These are phyloP conservation scores for Cotesia chilonis DNA, from an alignment of 1,140 invertebrate genomes.

Conservation along the genomic window DNA sequence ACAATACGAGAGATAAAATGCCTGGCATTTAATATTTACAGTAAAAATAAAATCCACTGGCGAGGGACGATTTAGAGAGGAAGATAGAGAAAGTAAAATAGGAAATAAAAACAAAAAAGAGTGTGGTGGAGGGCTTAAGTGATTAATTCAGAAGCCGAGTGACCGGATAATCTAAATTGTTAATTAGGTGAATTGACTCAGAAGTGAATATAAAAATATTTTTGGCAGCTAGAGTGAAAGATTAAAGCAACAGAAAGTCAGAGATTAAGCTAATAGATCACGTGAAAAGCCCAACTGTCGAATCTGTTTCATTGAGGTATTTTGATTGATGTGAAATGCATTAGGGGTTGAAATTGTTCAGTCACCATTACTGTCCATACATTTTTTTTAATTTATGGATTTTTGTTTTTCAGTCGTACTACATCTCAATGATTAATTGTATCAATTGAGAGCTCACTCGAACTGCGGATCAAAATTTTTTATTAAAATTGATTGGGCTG, in stretches of 20 bases:
- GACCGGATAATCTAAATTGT: too few species aligned
- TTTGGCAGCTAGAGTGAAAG: conserved; percentile 3
- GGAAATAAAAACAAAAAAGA: too few species aligned
- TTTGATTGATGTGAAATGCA: conserved; percentile 25
- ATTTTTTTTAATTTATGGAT: not conserved
- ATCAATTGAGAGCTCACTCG: not conserved
- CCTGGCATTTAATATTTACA: too few species aligned
- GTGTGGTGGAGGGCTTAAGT: too few species aligned
- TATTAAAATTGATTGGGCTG: too few species aligned
- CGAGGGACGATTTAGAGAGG: too few species aligned
- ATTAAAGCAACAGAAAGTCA: not conserved
- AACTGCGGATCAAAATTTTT: not conserved
- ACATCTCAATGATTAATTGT: conserved; percentile 15
- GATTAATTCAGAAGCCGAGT: too few species aligned
- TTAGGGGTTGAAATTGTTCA: not conserved
- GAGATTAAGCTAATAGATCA: conserved; percentile 16
- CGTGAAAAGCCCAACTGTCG: conserved; percentile 15
- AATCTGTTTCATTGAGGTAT: conserved; percentile 6
- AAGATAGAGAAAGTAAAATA: too few species aligned
- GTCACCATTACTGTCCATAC: not conserved
- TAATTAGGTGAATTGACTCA: too few species aligned
- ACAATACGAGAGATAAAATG: too few species aligned
- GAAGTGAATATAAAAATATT: not conserved
- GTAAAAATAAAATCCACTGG: too few species aligned
- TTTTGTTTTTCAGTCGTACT: not conserved